Evolutionary conservation across 1,140 invertebrate genomes (phyloP).

Genomic region (Aphidius gifuensis): DNA sequence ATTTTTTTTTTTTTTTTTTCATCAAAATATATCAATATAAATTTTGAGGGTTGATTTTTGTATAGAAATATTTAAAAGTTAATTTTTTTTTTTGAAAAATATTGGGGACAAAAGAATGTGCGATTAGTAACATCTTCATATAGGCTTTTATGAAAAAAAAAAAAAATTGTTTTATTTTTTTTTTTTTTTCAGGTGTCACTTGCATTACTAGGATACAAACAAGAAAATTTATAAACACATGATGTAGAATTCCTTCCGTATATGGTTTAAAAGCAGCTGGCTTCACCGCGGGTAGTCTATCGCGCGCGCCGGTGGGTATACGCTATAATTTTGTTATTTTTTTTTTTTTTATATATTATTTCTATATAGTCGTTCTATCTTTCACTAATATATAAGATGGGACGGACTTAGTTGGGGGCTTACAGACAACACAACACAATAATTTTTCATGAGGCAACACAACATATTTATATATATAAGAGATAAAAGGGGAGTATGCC

Average conservation of each 20-base stretch:
- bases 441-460: conserved; percentile 31
- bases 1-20: background rate
- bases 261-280: conserved; percentile 35
- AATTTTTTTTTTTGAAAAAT: too few relatives aligned
- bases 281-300: conserved; percentile 36
- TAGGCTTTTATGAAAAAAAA: background rate
- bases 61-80: too few relatives aligned
- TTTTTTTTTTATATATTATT: background rate
- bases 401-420: conserved; percentile 15
- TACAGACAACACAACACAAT: conserved; percentile 26
- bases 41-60: background rate
- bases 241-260: background rate
- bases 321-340: conserved; percentile 15
- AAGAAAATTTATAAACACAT: background rate
- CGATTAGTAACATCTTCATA: conserved; percentile 16
- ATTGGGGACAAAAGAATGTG: background rate
- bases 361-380: conserved; percentile 15
- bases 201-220: background rate
- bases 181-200: background rate
- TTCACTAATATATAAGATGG: too few relatives aligned
- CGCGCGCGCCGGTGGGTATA: conserved; percentile 31
- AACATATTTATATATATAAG: background rate
- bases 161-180: too few relatives aligned
- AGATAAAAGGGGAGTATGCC: conserved; percentile 26
- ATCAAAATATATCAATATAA: background rate